Evolutionary conservation across 2,113 vertebrate genomes (phyloP).

Genomic region (Chaetura pelagica): DNA sequence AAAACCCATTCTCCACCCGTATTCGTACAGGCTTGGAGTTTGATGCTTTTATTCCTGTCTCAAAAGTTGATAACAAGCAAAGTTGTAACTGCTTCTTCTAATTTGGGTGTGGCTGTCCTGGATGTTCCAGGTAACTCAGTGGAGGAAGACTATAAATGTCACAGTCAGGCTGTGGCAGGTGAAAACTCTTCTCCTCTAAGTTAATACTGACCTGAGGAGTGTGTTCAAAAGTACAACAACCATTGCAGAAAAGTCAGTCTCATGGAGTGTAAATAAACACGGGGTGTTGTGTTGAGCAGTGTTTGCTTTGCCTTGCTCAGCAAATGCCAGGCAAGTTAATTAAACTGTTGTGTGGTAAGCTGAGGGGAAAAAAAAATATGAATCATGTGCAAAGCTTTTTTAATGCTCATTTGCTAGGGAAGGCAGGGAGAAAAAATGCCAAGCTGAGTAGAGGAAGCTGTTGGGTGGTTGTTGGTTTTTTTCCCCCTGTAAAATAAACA

Average conservation of each 20-base stretch:
- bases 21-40: neutral
- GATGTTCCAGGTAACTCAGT: neutral
- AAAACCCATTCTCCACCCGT: neutral
- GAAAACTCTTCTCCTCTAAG: neutral
- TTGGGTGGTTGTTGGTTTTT: too few species aligned
- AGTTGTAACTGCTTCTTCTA: neutral
- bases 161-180: neutral
- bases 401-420: neutral
- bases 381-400: neutral
- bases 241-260: neutral
- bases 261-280: rapidly evolving
- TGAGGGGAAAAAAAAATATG: neutral
- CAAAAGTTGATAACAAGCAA: neutral
- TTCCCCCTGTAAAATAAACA: constrained; percentile 4
- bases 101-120: neutral
- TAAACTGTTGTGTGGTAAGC: neutral
- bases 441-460: neutral
- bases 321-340: constrained; percentile 12
- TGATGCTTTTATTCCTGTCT: neutral
- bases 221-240: neutral
- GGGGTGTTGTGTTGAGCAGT: neutral
- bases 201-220: neutral
- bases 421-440: neutral
- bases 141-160: neutral
- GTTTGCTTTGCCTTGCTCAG: neutral